Conservation (phyloP, 2,113 vertebrate species). For the Nettapus auritus region DNA sequence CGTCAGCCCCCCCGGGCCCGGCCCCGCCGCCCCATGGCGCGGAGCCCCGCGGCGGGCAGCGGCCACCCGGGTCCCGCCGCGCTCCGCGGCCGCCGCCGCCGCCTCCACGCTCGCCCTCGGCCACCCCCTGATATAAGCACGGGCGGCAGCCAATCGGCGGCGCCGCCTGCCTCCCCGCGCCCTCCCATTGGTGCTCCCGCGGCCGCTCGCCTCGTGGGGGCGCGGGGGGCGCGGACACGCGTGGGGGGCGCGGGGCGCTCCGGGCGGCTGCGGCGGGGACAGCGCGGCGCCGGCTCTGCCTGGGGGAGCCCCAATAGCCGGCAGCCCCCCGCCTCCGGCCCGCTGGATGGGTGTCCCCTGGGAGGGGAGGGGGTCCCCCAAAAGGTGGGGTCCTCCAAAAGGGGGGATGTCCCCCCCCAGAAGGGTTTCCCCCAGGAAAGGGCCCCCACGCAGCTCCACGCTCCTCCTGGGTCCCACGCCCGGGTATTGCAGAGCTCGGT, state of each 20-base stretch:
- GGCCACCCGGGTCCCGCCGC: neutral
- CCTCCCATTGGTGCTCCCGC: slow-evolving; percentile 31
- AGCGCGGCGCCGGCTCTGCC: too few relatives aligned
- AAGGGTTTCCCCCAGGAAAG: too few relatives aligned
- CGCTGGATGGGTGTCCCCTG: too few relatives aligned
- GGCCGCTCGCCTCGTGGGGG: neutral
- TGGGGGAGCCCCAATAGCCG: too few relatives aligned
- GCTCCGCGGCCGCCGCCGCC: neutral
- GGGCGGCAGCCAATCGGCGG: slow-evolving; percentile 56
- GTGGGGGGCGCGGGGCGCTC: neutral
- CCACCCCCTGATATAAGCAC: slow-evolving; percentile 42
- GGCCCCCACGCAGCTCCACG: too few relatives aligned
- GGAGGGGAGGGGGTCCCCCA: too few relatives aligned
- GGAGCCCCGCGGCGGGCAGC: neutral
- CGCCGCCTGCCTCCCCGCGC: neutral
- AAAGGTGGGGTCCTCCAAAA: too few relatives aligned
- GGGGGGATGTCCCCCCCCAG: too few relatives aligned
- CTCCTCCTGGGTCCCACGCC: too few relatives aligned
- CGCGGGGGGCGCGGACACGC: neutral
- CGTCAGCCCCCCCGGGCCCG: neutral
- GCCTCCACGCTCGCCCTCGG: slow-evolving; percentile 8
- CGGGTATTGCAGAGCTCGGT: too few relatives aligned
- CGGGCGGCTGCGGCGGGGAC: too few relatives aligned
- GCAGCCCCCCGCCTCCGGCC: too few relatives aligned
- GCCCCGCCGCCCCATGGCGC: neutral